Evolutionary conservation across 2,797 vertebrate genomes (phyloP).

Genomic region (Sebastolobus alascanus): DNA sequence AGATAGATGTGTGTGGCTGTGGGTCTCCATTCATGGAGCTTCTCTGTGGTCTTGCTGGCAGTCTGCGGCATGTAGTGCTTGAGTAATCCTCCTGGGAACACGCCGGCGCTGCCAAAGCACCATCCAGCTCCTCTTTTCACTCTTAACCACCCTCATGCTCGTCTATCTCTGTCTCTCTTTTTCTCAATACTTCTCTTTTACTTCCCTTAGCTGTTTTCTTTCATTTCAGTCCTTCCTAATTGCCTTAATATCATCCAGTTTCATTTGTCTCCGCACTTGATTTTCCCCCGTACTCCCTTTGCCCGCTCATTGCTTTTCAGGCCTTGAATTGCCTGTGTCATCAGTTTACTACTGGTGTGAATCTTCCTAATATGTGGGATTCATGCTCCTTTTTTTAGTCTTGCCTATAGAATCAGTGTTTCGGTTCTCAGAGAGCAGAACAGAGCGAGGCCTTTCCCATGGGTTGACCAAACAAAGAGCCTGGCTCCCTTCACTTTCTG

Average conservation of each 20-base stretch:
- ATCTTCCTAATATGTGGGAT: constrained; percentile 63
- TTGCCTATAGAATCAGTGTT: constrained; percentile 70
- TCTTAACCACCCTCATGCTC: constrained; percentile 56
- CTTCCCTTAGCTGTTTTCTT: constrained; percentile 19
- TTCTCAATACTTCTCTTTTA: constrained; percentile 39
- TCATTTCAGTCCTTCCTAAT: constrained; percentile 44
- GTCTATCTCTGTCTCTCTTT: constrained; percentile 51
- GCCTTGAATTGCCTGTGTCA: constrained; percentile 7
- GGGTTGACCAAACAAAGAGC: constrained; percentile 79
- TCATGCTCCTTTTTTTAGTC: constrained; percentile 39
- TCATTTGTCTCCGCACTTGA: constrained; percentile 8
- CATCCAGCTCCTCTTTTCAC: constrained; percentile 80
- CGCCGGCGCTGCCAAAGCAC: constrained; percentile 81
- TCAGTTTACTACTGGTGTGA: constrained; percentile 44
- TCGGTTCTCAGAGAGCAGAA: constrained; percentile 74
- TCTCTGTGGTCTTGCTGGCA: constrained; percentile 73
- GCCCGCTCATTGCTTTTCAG: neutral
- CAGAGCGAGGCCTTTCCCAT: constrained; percentile 78
- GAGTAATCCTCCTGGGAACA: constrained; percentile 89
- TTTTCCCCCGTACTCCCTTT: neutral
- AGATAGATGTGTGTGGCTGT: constrained; percentile 41
- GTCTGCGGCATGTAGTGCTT: constrained; percentile 72
- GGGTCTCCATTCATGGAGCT: constrained; percentile 70
- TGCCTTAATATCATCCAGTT: constrained; percentile 49
- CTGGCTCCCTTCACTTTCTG: constrained; percentile 78